Percentiles rank a stretch among this genome's conserved stretches.
Conservation (phyloP, 2,888 invertebrate species). For the Hirudinaria manillensis region DNA sequence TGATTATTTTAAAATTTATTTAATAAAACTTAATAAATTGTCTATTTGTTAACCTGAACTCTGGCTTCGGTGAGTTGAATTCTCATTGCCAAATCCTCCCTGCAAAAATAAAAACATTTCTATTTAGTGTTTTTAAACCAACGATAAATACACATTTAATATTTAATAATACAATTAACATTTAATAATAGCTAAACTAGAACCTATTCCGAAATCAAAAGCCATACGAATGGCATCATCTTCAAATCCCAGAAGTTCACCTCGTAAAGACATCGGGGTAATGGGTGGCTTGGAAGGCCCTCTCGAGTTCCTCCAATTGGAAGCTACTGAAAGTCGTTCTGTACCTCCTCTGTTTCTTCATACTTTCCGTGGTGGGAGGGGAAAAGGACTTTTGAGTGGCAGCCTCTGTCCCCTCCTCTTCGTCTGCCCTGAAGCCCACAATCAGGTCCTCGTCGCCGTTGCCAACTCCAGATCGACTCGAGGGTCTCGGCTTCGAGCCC, state of each 20-base stretch:
- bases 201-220: constrained; percentile 10
- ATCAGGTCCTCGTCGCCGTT: not conserved
- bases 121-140: too few relatives aligned
- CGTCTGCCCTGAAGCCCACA: not conserved
- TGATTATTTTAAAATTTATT: not conserved
- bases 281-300: constrained; percentile 53
- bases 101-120: constrained; percentile 38
- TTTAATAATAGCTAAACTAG: not conserved
- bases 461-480: not conserved
- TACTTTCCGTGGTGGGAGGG: constrained; percentile 38
- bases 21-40: not conserved
- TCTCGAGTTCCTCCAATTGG: constrained; percentile 51
- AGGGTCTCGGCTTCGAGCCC: not conserved
- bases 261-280: constrained; percentile 54
- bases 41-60: constrained; percentile 45
- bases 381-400: not conserved
- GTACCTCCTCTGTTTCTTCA: constrained; percentile 50
- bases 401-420: not conserved
- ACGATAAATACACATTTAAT: too few relatives aligned
- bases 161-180: not conserved
- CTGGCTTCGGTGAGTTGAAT: constrained; percentile 50
- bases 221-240: not conserved
- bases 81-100: constrained; percentile 49
- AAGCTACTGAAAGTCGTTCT: constrained; percentile 51
- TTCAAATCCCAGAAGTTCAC: constrained; percentile 39